phyloP scores from a whole-genome alignment of 2,888 invertebrate genomes.

The Andricus quercusramuli region DNA sequence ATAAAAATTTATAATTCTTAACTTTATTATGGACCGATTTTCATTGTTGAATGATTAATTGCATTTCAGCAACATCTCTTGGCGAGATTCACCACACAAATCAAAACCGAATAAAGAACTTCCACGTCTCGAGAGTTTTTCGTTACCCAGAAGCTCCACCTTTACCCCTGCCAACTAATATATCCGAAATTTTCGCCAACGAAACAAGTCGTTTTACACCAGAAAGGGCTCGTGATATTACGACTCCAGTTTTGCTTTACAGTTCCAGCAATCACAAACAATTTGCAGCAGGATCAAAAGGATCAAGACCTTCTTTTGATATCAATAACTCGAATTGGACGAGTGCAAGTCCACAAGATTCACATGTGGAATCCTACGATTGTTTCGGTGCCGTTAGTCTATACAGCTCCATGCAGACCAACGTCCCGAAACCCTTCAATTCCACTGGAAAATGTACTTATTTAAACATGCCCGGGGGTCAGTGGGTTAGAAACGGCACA shows the following conservation, averaged over 20 bases:
- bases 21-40: not conserved
- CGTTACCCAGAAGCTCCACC: constrained; percentile 81
- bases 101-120: constrained; percentile 52
- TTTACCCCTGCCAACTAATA: constrained; percentile 83
- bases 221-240: constrained; percentile 83
- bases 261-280: constrained; percentile 66
- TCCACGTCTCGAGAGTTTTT: constrained; percentile 79
- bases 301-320: constrained; percentile 34
- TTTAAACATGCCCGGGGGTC: constrained; percentile 88
- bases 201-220: constrained; percentile 85
- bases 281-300: constrained; percentile 22
- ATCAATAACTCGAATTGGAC: constrained; percentile 40
- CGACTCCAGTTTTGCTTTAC: constrained; percentile 82
- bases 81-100: constrained; percentile 8
- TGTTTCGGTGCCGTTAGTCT: constrained; percentile 84
- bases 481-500: constrained; percentile 85
- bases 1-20: not conserved
- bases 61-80: not conserved
- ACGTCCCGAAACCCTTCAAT: constrained; percentile 86
- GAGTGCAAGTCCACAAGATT: constrained; percentile 55
- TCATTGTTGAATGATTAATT: not conserved
- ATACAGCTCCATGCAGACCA: constrained; percentile 87
- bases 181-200: constrained; percentile 83
- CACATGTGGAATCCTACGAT: constrained; percentile 85
- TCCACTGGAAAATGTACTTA: constrained; percentile 80